Conservation (phyloP, 2,113 vertebrate genomes). For the Capra hircus region DNA sequence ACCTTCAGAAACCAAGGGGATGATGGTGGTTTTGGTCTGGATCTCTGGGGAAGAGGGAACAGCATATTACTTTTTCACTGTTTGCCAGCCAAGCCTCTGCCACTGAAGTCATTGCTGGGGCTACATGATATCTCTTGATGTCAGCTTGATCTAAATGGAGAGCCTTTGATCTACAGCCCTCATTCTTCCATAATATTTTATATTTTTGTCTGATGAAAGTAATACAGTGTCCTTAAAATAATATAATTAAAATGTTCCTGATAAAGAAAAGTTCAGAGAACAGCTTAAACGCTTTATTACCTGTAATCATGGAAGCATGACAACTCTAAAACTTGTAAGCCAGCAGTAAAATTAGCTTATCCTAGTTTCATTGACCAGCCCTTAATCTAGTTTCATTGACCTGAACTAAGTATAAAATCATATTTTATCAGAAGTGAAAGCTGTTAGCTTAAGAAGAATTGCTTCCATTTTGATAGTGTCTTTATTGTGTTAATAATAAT, state of each 20-base stretch:
- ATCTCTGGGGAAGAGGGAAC: background rate
- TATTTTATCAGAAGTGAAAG: slow-evolving; percentile 18
- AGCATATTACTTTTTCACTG: background rate
- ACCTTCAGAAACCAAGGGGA: background rate
- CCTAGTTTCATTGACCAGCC: background rate
- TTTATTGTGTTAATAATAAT: background rate
- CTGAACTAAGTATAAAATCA: slow-evolving; percentile 1
- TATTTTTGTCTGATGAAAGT: slow-evolving; percentile 14
- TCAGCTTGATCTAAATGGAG: background rate
- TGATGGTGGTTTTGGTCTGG: background rate
- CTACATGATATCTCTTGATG: background rate
- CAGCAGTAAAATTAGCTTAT: background rate
- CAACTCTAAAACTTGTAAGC: background rate
- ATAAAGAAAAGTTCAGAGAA: slow-evolving; percentile 6
- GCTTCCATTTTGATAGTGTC: background rate
- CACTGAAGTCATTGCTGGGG: background rate
- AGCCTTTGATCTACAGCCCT: background rate
- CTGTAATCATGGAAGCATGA: background rate
- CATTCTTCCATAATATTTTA: slow-evolving; percentile 12
- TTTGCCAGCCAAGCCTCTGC: background rate
- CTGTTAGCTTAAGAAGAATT: background rate
- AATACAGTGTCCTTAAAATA: slow-evolving; percentile 37
- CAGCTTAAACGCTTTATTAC: background rate
- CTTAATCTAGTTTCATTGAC: background rate
- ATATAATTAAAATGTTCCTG: background rate